Conservation (phyloP, 2,797 vertebrate genomes). For the Trichosurus vulpecula region DNA sequence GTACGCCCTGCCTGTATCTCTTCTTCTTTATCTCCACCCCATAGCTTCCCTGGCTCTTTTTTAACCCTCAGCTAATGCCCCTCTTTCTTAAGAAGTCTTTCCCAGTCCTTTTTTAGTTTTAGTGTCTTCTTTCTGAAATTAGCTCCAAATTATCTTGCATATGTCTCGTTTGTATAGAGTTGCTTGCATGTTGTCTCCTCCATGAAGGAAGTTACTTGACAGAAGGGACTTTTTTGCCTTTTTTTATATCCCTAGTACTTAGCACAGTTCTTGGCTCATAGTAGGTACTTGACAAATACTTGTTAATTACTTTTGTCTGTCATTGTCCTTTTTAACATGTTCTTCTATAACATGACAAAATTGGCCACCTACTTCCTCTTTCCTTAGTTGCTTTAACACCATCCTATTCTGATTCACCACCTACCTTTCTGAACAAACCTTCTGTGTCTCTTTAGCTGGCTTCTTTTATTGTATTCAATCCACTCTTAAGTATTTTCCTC, state of each 20-base stretch:
- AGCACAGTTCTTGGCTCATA: neutral
- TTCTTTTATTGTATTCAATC: neutral
- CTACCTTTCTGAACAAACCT: neutral
- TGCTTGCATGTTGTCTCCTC: neutral
- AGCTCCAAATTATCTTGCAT: neutral
- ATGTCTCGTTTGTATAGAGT: neutral
- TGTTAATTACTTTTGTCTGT: no score
- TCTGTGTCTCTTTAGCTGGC: neutral
- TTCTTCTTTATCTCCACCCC: no score
- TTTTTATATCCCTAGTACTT: neutral
- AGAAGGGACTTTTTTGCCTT: neutral
- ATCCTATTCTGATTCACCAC: neutral
- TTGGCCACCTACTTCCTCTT: neutral
- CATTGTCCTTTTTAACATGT: no score
- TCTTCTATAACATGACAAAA: neutral
- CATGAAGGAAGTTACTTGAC: neutral
- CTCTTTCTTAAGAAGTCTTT: no score
- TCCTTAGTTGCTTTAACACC: neutral
- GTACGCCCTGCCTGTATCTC: neutral
- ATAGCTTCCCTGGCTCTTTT: no score
- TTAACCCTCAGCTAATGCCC: no score
- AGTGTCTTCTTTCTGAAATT: no score
- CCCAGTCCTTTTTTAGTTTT: no score
- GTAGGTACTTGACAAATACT: neutral
- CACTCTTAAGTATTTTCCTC: neutral